Base-by-base conservation (phyloP, 2,888 invertebrate genomes). In the Hirtodrosophila cameraria region DNA sequence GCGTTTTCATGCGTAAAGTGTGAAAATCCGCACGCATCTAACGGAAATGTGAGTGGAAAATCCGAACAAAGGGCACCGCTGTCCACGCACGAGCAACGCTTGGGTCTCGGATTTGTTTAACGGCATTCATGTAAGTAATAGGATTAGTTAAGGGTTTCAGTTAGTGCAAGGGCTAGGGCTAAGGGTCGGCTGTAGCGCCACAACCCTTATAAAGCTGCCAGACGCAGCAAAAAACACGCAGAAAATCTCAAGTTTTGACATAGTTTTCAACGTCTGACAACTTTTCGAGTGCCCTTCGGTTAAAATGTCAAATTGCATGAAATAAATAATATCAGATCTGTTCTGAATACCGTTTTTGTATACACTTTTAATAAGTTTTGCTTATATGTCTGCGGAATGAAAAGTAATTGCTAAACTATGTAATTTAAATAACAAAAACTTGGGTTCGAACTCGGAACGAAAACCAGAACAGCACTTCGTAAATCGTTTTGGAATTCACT, bases 11-110 rank as follows among this genome's bases (percentile, higher is more conserved):
- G 79, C 79, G 81, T 81, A 63, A 75, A 66, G 80, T 80, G 85
- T 78, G 80, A 80, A 84, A 80, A 80, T 84, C 66, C 64, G 58
- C 62, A 81, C 84, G 80, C 84, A 84, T 54, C 58, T 35, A 36
- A 50, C 33, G 45, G 57, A 55, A 71, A 55, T 54, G 62, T 53
- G 67, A 46, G 52, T 35, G 27, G 33, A 41, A 71, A 73, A 64
- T 43, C 46, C 30, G 31, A n/a, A 62, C 63, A 67, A 71, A 72
- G 67, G 48, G 55, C 62, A n/a, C 53, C 67, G 67, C 65, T 36
- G 18, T 6, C 30, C 20, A 62, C 69, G 69, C 57, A 68, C 28
- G 35, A 27, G n/a, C 8, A 12, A 27, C 20, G 28, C n/a, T 6
- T 12, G 38, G 23, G 52, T 59, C 67, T 58, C 53, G 55, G 33